Percentiles rank a stretch among this genome's conserved stretches.
These are phyloP conservation scores for Orussus abietinus DNA, from an alignment of 1,140 invertebrate species.

Conservation along the genomic window DNA sequence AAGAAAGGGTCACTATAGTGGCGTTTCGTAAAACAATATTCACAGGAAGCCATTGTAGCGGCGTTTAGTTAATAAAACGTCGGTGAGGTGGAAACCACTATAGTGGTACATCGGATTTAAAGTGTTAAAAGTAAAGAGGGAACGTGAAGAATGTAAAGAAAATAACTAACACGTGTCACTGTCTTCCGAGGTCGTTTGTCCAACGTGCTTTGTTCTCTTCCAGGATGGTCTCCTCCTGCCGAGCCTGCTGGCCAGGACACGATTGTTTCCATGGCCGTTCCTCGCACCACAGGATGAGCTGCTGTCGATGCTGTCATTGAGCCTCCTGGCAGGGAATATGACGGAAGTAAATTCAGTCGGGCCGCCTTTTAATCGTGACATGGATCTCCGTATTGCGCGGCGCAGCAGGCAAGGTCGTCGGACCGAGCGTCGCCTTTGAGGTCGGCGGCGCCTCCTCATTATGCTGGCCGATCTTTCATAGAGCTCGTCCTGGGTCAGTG, in stretches of 20 bases:
- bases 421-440: conserved; percentile 41
- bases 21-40: too few relatives aligned
- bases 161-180: conserved; percentile 53
- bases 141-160: too few relatives aligned
- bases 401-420: conserved; percentile 43
- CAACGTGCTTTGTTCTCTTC: conserved; percentile 30
- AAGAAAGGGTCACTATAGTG: too few relatives aligned
- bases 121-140: too few relatives aligned
- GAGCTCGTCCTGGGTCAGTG: conserved; percentile 83
- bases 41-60: too few relatives aligned
- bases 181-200: conserved; percentile 61
- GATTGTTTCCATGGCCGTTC: conserved; percentile 40
- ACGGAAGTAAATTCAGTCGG: conserved; percentile 55
- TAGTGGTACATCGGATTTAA: too few relatives aligned
- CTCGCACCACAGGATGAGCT: conserved; percentile 44
- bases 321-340: conserved; percentile 48
- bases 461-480: conserved; percentile 85
- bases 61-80: too few relatives aligned
- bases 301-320: conserved; percentile 49
- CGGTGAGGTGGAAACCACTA: too few relatives aligned
- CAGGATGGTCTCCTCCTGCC: conserved; percentile 38
- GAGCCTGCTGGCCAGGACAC: conserved; percentile 41
- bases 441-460: conserved; percentile 68
- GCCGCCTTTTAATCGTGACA: conserved; percentile 47
- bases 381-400: conserved; percentile 48